Conservation (phyloP, 2,888 invertebrate species). For the Polydesmus complanatus region DNA sequence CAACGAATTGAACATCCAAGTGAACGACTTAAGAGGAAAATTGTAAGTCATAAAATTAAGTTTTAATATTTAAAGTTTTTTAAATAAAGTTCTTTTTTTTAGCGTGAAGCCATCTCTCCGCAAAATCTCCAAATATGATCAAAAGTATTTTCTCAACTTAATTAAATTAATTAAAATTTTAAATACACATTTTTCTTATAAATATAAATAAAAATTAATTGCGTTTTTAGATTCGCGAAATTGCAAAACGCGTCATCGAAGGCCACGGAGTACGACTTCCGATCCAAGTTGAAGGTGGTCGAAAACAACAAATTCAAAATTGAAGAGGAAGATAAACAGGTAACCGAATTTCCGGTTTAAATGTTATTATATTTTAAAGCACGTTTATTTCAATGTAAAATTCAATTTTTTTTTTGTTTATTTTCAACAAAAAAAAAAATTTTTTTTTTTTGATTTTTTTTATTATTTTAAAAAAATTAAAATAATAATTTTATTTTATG, state of each 20-base stretch:
- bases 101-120: slow-evolving; percentile 97
- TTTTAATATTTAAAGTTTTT: not conserved
- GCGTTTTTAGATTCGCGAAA: slow-evolving; percentile 61
- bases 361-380: not conserved
- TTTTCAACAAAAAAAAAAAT: not conserved
- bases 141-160: slow-evolving; percentile 48
- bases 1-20: no score
- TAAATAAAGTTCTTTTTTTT: slow-evolving; percentile 22
- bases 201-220: no score
- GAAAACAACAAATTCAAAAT: slow-evolving; percentile 99
- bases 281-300: slow-evolving; percentile 96
- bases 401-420: not conserved
- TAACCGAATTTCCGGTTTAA: slow-evolving; percentile 27
- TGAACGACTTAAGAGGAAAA: no score
- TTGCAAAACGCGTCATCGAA: slow-evolving; percentile 64
- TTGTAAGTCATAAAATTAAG: no score
- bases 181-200: no score
- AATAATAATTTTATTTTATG: no score
- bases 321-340: slow-evolving; percentile 94
- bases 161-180: no score
- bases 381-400: not conserved
- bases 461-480: no score
- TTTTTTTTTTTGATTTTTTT: no score
- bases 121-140: slow-evolving; percentile 99
- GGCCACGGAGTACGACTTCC: slow-evolving; percentile 96